Conservation (phyloP, 64 coral and sea anemone genomes). For the Dendronephthya gigantea region DNA sequence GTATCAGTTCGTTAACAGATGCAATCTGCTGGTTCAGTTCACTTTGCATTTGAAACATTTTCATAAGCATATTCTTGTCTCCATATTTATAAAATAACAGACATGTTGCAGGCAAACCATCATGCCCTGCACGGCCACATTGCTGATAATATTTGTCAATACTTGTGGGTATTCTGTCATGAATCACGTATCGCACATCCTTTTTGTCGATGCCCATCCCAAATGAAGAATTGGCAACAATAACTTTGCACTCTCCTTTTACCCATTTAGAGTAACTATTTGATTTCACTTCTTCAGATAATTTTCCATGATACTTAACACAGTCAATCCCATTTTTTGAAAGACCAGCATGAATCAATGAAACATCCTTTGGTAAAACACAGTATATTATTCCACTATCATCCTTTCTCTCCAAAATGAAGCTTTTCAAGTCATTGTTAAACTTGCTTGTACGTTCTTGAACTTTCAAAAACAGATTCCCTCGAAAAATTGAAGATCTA, state of each 20-base stretch:
- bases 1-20: no score
- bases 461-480: neutral
- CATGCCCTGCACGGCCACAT: no score
- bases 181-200: no score
- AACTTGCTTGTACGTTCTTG: slow-evolving; percentile 22
- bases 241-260: slow-evolving; percentile 7
- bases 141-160: no score
- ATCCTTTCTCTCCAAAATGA: neutral
- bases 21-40: no score
- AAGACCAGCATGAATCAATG: slow-evolving; percentile 9
- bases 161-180: no score
- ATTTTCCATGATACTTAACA: slow-evolving; percentile 40
- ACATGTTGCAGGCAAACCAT: no score
- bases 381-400: slow-evolving; percentile 25
- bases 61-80: no score
- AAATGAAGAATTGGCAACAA: slow-evolving; percentile 48
- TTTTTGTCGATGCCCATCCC: no score
- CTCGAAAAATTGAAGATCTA: slow-evolving; percentile 21
- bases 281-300: slow-evolving; percentile 24
- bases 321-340: slow-evolving; percentile 8
- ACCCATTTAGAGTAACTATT: slow-evolving; percentile 30
- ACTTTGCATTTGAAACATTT: no score
- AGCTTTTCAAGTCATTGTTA: neutral
- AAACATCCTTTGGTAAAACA: neutral
- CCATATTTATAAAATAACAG: no score